phyloP scores from a whole-genome alignment of 2,888 invertebrate species.

The Zaprionus lineosus region DNA sequence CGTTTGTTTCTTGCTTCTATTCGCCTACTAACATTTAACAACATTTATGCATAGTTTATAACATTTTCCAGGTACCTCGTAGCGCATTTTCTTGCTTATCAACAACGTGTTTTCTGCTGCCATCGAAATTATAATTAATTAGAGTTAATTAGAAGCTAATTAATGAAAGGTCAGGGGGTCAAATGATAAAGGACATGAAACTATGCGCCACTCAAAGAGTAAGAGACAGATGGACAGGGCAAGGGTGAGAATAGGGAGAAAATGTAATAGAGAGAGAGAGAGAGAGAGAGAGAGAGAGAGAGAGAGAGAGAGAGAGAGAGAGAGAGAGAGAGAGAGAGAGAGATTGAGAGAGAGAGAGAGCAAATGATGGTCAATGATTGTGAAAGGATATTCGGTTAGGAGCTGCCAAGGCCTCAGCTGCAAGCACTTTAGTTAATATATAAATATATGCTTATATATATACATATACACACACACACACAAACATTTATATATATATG shows the following conservation, averaged over 20 bases:
- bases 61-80: constrained; percentile 77
- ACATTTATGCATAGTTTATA: constrained; percentile 43
- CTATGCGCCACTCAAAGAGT: constrained; percentile 45
- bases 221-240: constrained; percentile 2
- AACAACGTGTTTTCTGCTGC: constrained; percentile 37
- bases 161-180: too few relatives aligned
- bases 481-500: neutral
- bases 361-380: constrained; percentile 1
- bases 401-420: constrained; percentile 21
- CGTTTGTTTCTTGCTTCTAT: too few relatives aligned
- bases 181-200: constrained; percentile 38
- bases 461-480: too few relatives aligned
- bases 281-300: neutral
- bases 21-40: constrained; percentile 48
- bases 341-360: neutral
- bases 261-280: neutral
- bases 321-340: neutral
- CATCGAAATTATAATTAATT: constrained; percentile 9
- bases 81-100: constrained; percentile 63
- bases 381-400: neutral
- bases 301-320: neutral
- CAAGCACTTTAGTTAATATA: constrained; percentile 16
- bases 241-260: constrained; percentile 12
- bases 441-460: neutral
- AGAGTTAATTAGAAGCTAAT: constrained; percentile 3